Evolutionary conservation across 2,113 vertebrate genomes (phyloP).

Genomic region (Steatornis caripensis): DNA sequence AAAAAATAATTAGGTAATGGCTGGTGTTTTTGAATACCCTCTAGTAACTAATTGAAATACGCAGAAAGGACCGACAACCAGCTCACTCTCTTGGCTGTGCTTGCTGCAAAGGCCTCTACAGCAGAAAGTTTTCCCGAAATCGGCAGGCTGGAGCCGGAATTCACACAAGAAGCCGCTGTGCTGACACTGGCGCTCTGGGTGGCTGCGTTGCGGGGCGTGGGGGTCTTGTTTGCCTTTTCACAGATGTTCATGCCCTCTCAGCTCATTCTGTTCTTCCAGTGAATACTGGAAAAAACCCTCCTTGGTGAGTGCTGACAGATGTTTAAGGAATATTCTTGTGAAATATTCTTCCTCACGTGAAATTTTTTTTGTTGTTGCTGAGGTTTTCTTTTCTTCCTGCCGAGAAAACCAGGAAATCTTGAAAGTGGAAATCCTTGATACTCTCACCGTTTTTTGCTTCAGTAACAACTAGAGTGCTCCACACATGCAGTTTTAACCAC

Average conservation of each 20-base stretch:
- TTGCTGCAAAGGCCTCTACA: neutral
- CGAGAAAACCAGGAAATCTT: neutral
- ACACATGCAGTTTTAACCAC: fast-evolving
- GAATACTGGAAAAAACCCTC: neutral
- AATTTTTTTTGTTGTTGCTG: too few species aligned
- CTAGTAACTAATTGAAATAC: neutral
- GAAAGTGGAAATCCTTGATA: neutral
- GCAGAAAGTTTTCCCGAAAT: neutral
- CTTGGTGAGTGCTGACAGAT: neutral
- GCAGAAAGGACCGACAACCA: neutral
- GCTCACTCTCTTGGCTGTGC: neutral
- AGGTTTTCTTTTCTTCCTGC: neutral
- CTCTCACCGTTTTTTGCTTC: neutral
- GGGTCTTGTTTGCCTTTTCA: neutral
- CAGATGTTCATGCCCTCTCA: neutral
- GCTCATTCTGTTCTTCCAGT: neutral
- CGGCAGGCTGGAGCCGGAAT: neutral
- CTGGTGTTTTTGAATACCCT: neutral
- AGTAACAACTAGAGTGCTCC: neutral
- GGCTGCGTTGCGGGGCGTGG: neutral
- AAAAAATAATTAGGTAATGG: neutral
- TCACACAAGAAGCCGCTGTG: neutral
- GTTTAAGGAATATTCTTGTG: neutral
- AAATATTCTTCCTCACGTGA: fast-evolving
- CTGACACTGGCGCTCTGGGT: neutral